phyloP scores from a whole-genome alignment of 1,140 invertebrate species.

The Drosophila sproati region DNA sequence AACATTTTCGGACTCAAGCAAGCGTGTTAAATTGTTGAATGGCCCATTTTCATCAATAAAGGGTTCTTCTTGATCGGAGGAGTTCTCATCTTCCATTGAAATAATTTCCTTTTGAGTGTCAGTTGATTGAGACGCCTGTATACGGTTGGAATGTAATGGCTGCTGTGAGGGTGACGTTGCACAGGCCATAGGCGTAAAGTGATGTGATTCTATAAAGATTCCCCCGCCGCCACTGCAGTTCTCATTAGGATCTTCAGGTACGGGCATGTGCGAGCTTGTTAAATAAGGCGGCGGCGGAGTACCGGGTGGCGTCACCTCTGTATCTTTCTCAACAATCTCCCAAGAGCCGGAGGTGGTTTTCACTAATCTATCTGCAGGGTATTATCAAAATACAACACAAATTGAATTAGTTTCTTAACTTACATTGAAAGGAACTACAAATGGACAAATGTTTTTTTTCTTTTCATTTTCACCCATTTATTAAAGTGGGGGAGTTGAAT shows the following conservation, averaged over 20 bases:
- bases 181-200: slow-evolving; percentile 71
- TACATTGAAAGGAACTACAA: neutral
- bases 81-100: slow-evolving; percentile 97
- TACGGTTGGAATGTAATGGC: slow-evolving; percentile 75
- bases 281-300: slow-evolving; percentile 94
- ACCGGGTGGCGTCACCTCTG: slow-evolving; percentile 90
- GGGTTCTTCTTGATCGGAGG: slow-evolving; percentile 92
- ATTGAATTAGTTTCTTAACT: neutral
- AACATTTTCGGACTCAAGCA: slow-evolving; percentile 89
- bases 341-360: slow-evolving; percentile 82
- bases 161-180: slow-evolving; percentile 61
- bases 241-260: slow-evolving; percentile 72
- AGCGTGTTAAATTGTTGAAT: slow-evolving; percentile 90
- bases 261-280: slow-evolving; percentile 71
- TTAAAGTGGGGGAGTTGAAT: too few species aligned
- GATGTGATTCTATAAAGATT: slow-evolving; percentile 78
- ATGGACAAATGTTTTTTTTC: too few species aligned
- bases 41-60: slow-evolving; percentile 91
- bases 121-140: slow-evolving; percentile 73
- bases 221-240: slow-evolving; percentile 46
- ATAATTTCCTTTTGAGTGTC: slow-evolving; percentile 91
- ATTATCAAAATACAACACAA: neutral
- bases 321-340: slow-evolving; percentile 84
- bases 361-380: slow-evolving; percentile 56
- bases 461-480: too few species aligned